Evolutionary conservation across 30 jellyfish, hydroid and myxozoan genomes (phyloP), one percentile per base, ranked within the genome.

Genomic region (Clytia hemisphaerica): DNA sequence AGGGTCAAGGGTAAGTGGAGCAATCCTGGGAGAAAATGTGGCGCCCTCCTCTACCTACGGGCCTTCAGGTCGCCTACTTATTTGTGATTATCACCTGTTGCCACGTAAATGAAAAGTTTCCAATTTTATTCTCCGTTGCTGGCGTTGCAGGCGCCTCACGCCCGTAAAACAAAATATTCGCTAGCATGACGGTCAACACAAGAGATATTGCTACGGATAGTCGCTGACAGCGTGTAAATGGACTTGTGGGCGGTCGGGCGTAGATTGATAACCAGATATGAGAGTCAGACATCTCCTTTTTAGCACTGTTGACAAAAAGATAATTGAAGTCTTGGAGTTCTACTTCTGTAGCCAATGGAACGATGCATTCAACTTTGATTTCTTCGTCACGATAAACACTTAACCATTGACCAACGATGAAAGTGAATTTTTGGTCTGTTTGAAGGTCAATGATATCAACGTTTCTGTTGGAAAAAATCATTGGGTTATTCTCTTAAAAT

Each of bases 181-280:
- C 90, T 80, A 83, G 15, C 95, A 83, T 83, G 36, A 79, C 68
- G 6, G 95, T 83, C 95, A 83, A 73, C 21, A 83, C 76, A 67
- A 83, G 46, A 2, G 91, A 73, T 72, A 74, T 37, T 34, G 91
- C 74, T 36, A 90, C 74, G 12, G 92, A 78, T 31, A 83, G 73
- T 37, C 95, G 71, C 45, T 83, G 95, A 26, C 72, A 69, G 2
- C 95, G 84, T 9, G 95, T 83, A 64, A 83, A 83, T 30, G 83
- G 71, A 60, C 95, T 83, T 19, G 91, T 63, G 36, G 95, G 95
- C 48, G 95, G 81, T 12, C 95, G 90, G n/a, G 85, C 95, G 78
- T 83, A 83, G 36, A 83, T 73, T 7, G 95, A 83, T 38, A 83
- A 83, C 95, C 95, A 83, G 10, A 83, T 46, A 48, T 83, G 95